Conservation (phyloP, 2,888 invertebrate genomes). For the Neoaliturus tenellus region DNA sequence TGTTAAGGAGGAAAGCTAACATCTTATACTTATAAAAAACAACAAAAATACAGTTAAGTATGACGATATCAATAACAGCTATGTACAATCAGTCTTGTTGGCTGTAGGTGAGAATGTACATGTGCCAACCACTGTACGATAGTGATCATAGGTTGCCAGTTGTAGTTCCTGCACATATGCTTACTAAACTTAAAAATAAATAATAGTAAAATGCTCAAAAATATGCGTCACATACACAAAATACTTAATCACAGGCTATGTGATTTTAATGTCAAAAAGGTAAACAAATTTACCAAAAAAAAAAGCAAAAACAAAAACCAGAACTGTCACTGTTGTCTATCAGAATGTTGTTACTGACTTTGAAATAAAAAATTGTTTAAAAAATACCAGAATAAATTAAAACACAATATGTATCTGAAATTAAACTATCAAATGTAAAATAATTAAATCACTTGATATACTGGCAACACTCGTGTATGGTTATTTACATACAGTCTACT, state of each 20-base stretch:
- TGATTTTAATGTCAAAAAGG: no score
- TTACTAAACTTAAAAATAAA: not conserved
- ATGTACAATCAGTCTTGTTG: constrained; percentile 38
- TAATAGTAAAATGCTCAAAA: no score
- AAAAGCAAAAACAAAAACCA: no score
- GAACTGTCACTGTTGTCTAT: no score
- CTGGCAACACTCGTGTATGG: not conserved
- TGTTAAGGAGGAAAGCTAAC: not conserved
- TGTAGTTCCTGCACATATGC: no score
- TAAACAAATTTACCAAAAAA: no score
- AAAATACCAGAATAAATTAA: not conserved
- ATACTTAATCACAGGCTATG: no score
- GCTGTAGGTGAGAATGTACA: not conserved
- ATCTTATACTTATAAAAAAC: constrained; percentile 3
- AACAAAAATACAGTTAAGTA: constrained; percentile 21
- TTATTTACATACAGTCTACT: not conserved
- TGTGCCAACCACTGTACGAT: not conserved
- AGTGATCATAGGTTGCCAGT: not conserved
- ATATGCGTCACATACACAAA: no score
- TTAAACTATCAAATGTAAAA: not conserved
- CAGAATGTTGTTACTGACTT: no score
- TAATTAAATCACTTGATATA: not conserved
- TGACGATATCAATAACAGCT: constrained; percentile 23
- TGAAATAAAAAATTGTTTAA: not conserved
- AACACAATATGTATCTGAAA: not conserved